Evolutionary conservation across 2,113 vertebrate genomes (phyloP), one percentile per base, ranked within the genome.

Genomic region (Oncorhynchus keta): DNA sequence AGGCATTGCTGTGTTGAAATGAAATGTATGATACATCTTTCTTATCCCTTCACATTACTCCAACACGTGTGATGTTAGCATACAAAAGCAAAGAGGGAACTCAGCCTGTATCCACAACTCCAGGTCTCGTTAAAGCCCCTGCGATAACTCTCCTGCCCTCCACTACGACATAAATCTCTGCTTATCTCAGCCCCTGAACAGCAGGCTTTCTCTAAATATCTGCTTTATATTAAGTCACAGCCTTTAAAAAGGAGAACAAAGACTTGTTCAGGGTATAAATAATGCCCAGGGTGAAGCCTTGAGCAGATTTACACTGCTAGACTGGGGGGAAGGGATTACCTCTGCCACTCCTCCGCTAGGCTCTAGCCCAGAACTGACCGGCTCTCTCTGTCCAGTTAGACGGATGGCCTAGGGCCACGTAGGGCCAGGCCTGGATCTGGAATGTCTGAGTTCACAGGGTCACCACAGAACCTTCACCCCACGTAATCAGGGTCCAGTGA

Each of bases 191-290:
- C 67, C 68, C 61, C 39, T 61, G 69, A 73, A 73, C 65, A 76
- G 62, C 65, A 30, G 70, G 74, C 76, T 74, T 81, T 73, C 20
- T 55, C 18, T 57, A 80, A 70, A 76, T 73, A 76, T 76, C 70
- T 81, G 74, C 49, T 76, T 76, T 76, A 70, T 74, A 73, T 81
- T 81, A 74, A 74, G 75, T 72, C 69, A 62, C 75, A 77, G 79
- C 51, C 75, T 74, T 26, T 81, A 73, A 81, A 77, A 77, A 73
- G 39, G 75, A 77, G 75, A 81, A 81, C 75, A 81, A 81, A 81
- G 75, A 69, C 57, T 4, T 70, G 75, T 32, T 3, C 35, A 74
- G 75, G 28, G 22, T 72, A 70, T 81, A 81, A 81, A 81, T 81
- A 77, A 77, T 14, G 28, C 7, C 35, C 16, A 68, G 67, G 14